These are phyloP conservation scores for Crossaster papposus DNA, from an alignment of 53 echinoderm and acorn worm genomes.

Conservation along the genomic window DNA sequence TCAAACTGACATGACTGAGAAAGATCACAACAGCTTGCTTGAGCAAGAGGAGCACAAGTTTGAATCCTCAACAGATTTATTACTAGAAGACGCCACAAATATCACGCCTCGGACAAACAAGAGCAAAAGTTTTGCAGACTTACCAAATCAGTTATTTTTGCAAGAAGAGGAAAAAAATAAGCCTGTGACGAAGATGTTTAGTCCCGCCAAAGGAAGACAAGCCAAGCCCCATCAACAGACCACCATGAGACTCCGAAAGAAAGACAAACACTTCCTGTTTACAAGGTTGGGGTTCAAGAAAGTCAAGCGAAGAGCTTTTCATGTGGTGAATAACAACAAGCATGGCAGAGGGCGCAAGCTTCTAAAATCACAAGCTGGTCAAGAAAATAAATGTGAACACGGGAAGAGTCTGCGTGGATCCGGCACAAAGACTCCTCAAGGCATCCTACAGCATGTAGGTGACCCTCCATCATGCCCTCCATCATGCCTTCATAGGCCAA, in stretches of 20 bases:
- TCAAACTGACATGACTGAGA: not conserved
- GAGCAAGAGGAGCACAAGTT: not conserved
- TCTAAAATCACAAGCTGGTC: not conserved
- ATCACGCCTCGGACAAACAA: not conserved
- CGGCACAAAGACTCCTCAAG: not conserved
- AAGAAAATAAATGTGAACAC: not conserved
- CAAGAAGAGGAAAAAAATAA: not conserved
- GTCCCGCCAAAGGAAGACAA: not conserved
- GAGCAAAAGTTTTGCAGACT: not conserved
- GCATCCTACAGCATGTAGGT: not conserved
- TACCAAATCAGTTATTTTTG: not conserved
- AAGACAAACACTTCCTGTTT: slow-evolving; percentile 51
- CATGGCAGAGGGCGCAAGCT: not conserved
- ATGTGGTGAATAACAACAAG: not conserved
- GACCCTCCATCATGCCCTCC: not conserved
- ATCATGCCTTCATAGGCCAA: not conserved
- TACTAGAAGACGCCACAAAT: not conserved
- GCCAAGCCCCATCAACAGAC: not conserved
- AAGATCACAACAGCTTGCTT: not conserved
- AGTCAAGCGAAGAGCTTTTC: slow-evolving; percentile 20
- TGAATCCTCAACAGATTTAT: not conserved
- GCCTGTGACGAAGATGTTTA: not conserved
- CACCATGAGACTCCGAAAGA: slow-evolving; percentile 45
- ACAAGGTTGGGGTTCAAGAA: slow-evolving; percentile 52
- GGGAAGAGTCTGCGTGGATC: not conserved